A percentile compares a stretch with the other conserved stretches of the same genome.
Conservation (phyloP, 2,113 vertebrate species). For the Geothlypis trichas region DNA sequence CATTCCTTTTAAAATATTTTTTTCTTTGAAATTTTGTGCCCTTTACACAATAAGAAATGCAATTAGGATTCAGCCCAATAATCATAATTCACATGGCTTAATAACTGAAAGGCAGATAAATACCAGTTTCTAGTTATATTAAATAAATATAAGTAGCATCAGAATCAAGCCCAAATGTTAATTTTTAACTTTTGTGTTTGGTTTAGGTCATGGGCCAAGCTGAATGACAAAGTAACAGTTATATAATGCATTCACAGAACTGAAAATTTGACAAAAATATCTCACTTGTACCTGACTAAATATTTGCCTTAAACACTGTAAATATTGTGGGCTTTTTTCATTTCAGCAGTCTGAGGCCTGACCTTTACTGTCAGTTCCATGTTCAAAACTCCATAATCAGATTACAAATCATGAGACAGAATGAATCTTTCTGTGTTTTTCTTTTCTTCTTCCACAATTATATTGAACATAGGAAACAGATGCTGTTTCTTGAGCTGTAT, state of each 20-base stretch:
- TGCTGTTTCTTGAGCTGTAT: conserved; percentile 27
- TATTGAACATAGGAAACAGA: conserved; percentile 46
- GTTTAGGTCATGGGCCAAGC: not conserved
- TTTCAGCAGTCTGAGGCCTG: conserved; percentile 78
- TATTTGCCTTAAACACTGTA: conserved; percentile 71
- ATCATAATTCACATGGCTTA: not conserved
- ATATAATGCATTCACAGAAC: not conserved
- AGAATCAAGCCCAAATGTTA: not conserved
- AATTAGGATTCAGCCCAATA: not conserved
- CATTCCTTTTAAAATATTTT: not conserved
- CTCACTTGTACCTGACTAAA: conserved; percentile 85
- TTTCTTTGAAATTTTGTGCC: not conserved
- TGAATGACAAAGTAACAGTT: not conserved
- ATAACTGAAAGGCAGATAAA: not conserved
- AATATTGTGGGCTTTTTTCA: conserved; percentile 70
- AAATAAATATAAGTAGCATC: not conserved
- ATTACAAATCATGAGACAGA: conserved; percentile 49
- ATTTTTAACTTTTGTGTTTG: not conserved
- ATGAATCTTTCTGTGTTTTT: conserved; percentile 30
- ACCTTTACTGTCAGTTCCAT: conserved; percentile 78
- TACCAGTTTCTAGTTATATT: not conserved
- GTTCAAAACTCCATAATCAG: conserved; percentile 74
- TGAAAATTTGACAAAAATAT: not conserved
- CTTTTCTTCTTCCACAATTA: conserved; percentile 51
- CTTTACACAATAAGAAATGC: not conserved